Conservation (phyloP, 2,888 invertebrate species). For the Agriopis marginaria region DNA sequence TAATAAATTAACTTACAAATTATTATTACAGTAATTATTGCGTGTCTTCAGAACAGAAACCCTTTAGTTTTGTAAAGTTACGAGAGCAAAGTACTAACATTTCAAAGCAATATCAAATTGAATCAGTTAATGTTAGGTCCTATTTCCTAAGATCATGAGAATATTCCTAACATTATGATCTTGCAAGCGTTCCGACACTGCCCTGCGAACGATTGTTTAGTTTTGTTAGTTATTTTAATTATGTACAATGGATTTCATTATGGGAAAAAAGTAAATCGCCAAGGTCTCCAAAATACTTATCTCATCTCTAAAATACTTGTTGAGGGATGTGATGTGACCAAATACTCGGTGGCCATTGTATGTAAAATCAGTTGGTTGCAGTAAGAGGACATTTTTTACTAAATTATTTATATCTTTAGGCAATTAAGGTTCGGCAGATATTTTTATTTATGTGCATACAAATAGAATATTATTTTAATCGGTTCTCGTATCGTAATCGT, state of each 20-base stretch:
- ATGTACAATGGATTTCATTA: constrained; percentile 48
- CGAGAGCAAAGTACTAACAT: constrained; percentile 18
- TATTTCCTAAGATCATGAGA: constrained; percentile 48
- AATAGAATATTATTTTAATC: constrained; percentile 14
- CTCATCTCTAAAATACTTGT: constrained; percentile 29
- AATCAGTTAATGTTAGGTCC: constrained; percentile 31
- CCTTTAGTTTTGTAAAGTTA: constrained; percentile 17
- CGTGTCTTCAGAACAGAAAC: constrained; percentile 1
- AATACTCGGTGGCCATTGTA: constrained; percentile 36
- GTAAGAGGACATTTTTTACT: constrained; percentile 8
- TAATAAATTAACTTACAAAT: constrained; percentile 1
- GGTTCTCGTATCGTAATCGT: background rate
- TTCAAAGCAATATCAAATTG: constrained; percentile 19
- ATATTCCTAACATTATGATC: constrained; percentile 41
- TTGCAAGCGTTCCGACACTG: constrained; percentile 48
- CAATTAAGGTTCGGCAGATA: constrained; percentile 10
- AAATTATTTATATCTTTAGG: constrained; percentile 13
- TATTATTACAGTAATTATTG: background rate
- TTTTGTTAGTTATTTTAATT: constrained; percentile 47
- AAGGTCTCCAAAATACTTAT: constrained; percentile 35
- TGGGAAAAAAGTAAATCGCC: constrained; percentile 46
- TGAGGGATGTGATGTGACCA: constrained; percentile 31
- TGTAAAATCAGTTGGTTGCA: constrained; percentile 29
- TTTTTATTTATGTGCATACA: constrained; percentile 5
- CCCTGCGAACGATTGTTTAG: constrained; percentile 52